Conservation (phyloP, 2,113 vertebrate genomes). For the Aythya baeri region DNA sequence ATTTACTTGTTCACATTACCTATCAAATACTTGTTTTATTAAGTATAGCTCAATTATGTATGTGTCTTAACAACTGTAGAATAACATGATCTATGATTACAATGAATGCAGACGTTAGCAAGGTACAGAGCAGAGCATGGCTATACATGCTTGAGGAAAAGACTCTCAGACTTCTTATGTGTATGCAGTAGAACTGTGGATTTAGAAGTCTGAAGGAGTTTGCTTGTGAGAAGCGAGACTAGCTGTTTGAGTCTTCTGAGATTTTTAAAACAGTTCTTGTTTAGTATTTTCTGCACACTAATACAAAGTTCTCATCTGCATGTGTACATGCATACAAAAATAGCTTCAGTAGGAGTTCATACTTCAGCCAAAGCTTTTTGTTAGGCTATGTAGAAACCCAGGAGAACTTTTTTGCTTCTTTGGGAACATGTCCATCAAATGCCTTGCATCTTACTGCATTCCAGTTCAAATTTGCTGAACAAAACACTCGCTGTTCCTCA, state of each 20-base stretch:
- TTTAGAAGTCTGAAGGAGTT: background rate
- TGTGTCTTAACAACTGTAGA: background rate
- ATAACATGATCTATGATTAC: background rate
- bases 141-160: background rate
- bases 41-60: background rate
- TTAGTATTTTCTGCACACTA: background rate
- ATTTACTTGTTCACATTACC: background rate
- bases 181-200: background rate
- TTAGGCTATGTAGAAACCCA: background rate
- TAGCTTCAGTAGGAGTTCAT: background rate
- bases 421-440: background rate
- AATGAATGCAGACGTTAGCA: background rate
- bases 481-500: background rate
- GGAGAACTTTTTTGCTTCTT: background rate
- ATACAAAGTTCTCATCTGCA: background rate
- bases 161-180: background rate
- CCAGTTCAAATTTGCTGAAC: background rate
- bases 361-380: background rate
- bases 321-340: background rate
- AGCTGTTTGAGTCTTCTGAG: background rate
- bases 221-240: fast-evolving
- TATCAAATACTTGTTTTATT: background rate
- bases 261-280: background rate
- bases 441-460: background rate
- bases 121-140: fast-evolving